A percentile compares a stretch with the other conserved stretches of the same genome.
Evolutionary conservation across 2,797 vertebrate species (phyloP).

Genomic region (Schizothorax lantsangensis): DNA sequence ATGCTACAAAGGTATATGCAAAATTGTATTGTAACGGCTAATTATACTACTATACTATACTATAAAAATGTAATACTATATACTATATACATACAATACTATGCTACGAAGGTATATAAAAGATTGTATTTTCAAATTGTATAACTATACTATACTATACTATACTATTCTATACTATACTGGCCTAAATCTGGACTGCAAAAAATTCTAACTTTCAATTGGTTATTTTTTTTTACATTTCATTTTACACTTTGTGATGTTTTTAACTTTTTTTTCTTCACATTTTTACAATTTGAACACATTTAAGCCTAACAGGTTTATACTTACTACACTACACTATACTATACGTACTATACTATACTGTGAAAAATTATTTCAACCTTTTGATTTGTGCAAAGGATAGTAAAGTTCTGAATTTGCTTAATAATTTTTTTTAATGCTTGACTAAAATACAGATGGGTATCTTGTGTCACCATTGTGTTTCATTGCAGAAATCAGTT

Average conservation of each 20-base stretch:
- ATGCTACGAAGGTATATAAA: no score
- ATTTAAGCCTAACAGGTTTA: no score
- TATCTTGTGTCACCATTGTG: neutral
- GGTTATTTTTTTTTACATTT: no score
- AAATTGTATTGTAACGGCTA: no score
- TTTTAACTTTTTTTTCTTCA: no score
- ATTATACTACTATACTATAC: neutral
- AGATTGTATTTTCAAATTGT: no score
- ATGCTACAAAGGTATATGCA: neutral
- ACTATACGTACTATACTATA: neutral
- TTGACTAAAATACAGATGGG: no score
- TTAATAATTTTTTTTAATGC: neutral
- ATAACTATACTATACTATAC: neutral
- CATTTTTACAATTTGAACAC: no score
- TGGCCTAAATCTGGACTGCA: no score
- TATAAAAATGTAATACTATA: neutral
- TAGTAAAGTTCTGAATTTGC: neutral
- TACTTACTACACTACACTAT: neutral
- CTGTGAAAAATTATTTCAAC: neutral
- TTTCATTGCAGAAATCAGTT: neutral
- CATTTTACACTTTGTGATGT: no score
- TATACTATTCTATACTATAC: slow-evolving; percentile 5
- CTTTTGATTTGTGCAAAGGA: neutral
- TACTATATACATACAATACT: neutral
- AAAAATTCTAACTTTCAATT: no score